A percentile compares a stretch with the other conserved stretches of the same genome.
phyloP scores from a whole-genome alignment of 53 echinoderm and acorn worm species.

The Temnopleurus reevesii region DNA sequence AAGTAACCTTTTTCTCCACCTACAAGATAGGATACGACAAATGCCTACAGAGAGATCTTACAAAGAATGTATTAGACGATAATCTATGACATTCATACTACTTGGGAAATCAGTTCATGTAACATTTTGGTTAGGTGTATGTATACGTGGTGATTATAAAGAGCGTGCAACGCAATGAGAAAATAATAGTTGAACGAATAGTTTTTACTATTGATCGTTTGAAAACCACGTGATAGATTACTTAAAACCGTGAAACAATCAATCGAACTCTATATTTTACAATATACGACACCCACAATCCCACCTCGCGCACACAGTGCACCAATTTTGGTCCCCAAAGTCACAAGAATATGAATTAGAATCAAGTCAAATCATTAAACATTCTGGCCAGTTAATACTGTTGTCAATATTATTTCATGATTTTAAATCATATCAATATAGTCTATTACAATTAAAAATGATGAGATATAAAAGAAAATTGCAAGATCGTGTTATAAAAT shows the following conservation, averaged over 20 bases:
- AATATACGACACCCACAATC: neutral
- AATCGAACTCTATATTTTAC: neutral
- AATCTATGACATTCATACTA: too few relatives aligned
- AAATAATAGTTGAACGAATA: too few relatives aligned
- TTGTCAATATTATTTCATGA: slow-evolving; percentile 36
- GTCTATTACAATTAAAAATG: neutral
- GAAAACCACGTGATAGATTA: slow-evolving; percentile 4
- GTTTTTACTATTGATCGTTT: neutral
- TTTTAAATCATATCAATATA: slow-evolving; percentile 8
- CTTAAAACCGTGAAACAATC: neutral
- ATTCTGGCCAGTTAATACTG: slow-evolving; percentile 44
- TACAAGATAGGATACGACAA: slow-evolving; percentile 24
- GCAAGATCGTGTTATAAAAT: neutral
- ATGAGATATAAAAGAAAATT: neutral
- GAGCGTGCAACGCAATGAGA: neutral
- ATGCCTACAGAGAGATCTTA: neutral
- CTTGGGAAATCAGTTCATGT: neutral
- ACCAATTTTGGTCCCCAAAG: neutral
- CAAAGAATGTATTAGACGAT: neutral
- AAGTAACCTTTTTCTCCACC: neutral
- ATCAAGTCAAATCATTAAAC: slow-evolving; percentile 15
- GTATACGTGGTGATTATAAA: neutral
- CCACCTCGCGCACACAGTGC: neutral
- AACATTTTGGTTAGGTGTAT: neutral
- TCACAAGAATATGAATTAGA: neutral